Conservation (phyloP, 2,113 vertebrate species). For the Helogale parvula region DNA sequence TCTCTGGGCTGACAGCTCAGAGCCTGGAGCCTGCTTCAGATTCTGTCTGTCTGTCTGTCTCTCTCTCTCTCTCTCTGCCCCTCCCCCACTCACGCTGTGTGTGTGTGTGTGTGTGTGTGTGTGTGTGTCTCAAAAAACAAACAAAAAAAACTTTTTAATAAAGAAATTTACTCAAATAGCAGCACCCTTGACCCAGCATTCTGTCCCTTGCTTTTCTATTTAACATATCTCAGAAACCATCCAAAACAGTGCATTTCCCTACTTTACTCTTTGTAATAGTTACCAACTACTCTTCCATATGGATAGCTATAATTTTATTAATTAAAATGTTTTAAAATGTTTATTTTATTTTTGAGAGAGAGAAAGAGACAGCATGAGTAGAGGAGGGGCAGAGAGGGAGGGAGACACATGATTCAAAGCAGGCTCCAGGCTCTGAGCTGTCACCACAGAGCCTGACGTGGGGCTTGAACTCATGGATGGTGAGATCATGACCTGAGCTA, state of each 20-base stretch:
- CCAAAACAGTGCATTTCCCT: neutral
- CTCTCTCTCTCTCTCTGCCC: too few species aligned
- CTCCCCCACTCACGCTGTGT: too few species aligned
- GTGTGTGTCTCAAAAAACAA: too few species aligned
- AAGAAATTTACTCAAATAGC: neutral
- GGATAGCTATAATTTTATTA: neutral
- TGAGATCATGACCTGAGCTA: neutral
- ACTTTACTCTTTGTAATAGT: neutral
- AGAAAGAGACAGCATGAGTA: neutral
- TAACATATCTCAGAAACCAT: neutral
- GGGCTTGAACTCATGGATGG: neutral
- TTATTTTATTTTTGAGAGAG: neutral
- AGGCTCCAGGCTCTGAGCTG: neutral
- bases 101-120: too few species aligned
- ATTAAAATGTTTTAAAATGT: neutral
- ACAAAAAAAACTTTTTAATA: too few species aligned
- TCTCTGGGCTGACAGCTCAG: too few species aligned
- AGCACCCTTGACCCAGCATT: neutral
- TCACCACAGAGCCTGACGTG: neutral
- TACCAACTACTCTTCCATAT: neutral
- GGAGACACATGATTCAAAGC: neutral
- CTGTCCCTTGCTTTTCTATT: neutral
- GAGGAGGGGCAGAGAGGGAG: neutral
- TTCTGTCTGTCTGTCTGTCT: too few species aligned
- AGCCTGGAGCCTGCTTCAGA: too few species aligned